Conservation (phyloP, 1,140 invertebrate genomes). For the Heterodera schachtii region DNA sequence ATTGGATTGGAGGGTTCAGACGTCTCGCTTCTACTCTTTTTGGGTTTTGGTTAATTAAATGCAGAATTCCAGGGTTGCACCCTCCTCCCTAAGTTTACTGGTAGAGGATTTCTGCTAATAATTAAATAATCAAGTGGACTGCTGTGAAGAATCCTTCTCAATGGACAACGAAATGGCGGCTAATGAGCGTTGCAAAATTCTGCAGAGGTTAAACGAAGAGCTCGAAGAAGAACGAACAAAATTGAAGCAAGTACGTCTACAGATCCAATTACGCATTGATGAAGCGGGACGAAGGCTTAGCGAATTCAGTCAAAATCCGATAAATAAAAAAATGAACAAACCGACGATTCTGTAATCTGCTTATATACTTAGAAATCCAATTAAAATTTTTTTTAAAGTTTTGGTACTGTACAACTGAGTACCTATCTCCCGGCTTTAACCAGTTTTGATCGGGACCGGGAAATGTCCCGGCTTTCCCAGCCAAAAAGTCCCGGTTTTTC, state of each 20-base stretch:
- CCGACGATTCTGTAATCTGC: neutral
- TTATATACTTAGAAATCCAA: too few species aligned
- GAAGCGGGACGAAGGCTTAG: constrained; percentile 30
- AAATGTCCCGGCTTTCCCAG: too few species aligned
- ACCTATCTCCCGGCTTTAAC: too few species aligned
- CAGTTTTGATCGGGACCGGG: too few species aligned
- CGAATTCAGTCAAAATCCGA: neutral
- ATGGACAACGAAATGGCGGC: constrained; percentile 4
- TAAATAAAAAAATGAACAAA: neutral
- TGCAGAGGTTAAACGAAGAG: constrained; percentile 36
- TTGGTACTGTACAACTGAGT: too few species aligned
- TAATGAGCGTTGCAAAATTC: constrained; percentile 45
- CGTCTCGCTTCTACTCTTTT: too few species aligned
- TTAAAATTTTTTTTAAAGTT: too few species aligned
- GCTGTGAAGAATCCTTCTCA: constrained; percentile 4
- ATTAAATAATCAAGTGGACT: neutral
- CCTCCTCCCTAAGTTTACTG: neutral
- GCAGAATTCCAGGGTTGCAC: too few species aligned
- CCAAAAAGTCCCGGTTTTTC: too few species aligned
- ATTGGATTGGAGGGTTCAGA: too few species aligned
- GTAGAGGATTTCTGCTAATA: too few species aligned
- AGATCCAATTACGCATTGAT: constrained; percentile 46
- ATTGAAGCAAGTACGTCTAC: constrained; percentile 45
- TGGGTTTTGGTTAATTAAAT: too few species aligned
- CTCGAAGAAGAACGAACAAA: constrained; percentile 43